Conservation (phyloP, 2,113 vertebrate species). For the Tor tambroides region DNA sequence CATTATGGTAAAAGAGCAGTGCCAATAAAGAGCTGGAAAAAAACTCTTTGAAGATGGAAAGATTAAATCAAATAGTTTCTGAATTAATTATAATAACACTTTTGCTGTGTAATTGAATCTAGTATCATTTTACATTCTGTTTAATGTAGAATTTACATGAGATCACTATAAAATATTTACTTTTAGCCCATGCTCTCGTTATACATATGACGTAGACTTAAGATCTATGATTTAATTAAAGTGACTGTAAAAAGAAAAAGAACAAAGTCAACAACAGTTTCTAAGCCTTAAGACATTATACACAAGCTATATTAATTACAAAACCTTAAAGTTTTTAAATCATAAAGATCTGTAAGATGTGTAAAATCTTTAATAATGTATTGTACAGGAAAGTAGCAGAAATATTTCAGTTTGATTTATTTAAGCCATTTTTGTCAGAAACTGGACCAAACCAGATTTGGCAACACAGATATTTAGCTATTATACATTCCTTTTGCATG, state of each 20-base stretch:
- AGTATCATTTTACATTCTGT: constrained; percentile 23
- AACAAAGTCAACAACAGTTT: not conserved
- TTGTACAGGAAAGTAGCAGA: not conserved
- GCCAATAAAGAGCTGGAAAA: not conserved
- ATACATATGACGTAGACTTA: not conserved
- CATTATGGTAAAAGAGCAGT: not conserved
- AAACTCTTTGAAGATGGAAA: constrained; percentile 9
- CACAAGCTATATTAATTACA: not conserved
- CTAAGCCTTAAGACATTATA: not conserved
- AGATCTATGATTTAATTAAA: not conserved
- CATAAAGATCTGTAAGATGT: not conserved
- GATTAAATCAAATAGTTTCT: not conserved
- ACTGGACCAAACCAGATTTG: not conserved
- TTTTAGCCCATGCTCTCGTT: not conserved
- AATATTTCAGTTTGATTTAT: not conserved
- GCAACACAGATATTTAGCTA: not conserved
- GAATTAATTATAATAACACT: constrained; percentile 1
- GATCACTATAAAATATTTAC: constrained; percentile 12
- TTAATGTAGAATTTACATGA: constrained; percentile 6
- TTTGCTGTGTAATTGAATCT: not conserved
- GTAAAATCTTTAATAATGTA: not conserved
- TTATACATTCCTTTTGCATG: not conserved
- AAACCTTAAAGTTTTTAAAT: not conserved
- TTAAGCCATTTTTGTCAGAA: not conserved
- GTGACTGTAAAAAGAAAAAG: not conserved